Percentiles rank a stretch among this genome's conserved stretches.
phyloP scores from a whole-genome alignment of 1,140 invertebrate species.

The Kradibia gibbosae region DNA sequence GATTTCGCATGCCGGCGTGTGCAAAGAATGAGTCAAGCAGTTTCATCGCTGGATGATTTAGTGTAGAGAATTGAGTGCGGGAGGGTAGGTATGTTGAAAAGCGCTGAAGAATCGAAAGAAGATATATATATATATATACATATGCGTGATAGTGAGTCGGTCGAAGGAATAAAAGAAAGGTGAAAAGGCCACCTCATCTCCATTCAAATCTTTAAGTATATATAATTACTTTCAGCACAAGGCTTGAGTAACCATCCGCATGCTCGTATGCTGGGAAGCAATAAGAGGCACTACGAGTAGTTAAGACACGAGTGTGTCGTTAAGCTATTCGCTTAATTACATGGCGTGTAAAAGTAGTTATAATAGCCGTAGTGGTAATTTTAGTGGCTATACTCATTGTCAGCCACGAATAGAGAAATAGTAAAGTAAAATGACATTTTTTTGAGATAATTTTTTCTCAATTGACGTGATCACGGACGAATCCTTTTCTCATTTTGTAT shows the following conservation, averaged over 20 bases:
- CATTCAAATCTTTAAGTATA: not conserved
- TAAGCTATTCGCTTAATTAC: conserved; percentile 34
- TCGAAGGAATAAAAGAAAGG: not conserved
- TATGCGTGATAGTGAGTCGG: too few species aligned
- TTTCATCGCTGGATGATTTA: too few species aligned
- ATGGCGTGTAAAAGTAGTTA: not conserved
- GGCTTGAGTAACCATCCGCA: not conserved
- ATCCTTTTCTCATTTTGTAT: not conserved
- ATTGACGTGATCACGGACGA: not conserved
- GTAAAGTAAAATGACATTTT: not conserved
- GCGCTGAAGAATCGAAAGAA: not conserved
- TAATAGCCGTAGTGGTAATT: not conserved
- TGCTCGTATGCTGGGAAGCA: not conserved
- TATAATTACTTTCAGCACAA: not conserved
- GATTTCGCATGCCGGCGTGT: not conserved
- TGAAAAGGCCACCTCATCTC: not conserved
- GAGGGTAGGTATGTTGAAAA: too few species aligned
- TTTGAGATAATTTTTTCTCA: not conserved
- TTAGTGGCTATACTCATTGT: too few species aligned
- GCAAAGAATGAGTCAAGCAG: too few species aligned
- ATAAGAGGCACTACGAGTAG: not conserved
- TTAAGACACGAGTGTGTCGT: conserved; percentile 3
- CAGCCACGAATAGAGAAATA: not conserved
- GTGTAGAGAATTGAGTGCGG: too few species aligned
- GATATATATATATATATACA: too few species aligned